Evolutionary conservation across 1,140 invertebrate species (phyloP).

Genomic region (Drosophila gunungcola): DNA sequence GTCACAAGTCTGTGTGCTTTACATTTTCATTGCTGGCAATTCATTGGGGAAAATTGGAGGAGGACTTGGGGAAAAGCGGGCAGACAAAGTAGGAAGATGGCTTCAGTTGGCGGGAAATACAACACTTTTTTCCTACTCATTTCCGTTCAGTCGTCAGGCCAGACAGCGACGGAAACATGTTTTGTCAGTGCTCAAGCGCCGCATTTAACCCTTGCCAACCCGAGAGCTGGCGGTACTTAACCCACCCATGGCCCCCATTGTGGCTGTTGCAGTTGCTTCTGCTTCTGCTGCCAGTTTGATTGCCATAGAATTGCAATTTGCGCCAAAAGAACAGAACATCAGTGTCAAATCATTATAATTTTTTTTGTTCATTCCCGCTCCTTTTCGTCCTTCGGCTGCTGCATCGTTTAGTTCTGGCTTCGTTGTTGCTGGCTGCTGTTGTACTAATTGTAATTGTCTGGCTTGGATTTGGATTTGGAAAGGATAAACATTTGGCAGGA

Average conservation of each 20-base stretch:
- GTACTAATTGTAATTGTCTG: constrained; percentile 54
- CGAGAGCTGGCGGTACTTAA: not conserved
- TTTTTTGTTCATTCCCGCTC: constrained; percentile 46
- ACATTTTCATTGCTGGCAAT: constrained; percentile 79
- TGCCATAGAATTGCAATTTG: constrained; percentile 82
- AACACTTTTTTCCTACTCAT: constrained; percentile 70
- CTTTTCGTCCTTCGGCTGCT: constrained; percentile 3
- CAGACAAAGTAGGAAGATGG: not conserved
- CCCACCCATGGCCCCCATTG: constrained; percentile 10
- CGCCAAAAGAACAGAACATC: constrained; percentile 79
- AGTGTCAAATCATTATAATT: constrained; percentile 83
- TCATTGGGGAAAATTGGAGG: constrained; percentile 36
- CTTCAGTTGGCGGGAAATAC: constrained; percentile 41
- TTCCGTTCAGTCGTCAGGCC: constrained; percentile 46
- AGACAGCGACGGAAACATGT: constrained; percentile 73
- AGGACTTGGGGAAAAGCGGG: not conserved
- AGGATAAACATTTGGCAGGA: constrained; percentile 37
- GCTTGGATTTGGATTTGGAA: constrained; percentile 29
- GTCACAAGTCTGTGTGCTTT: constrained; percentile 55
- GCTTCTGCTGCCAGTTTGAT: constrained; percentile 68
- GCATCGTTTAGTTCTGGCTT: constrained; percentile 38
- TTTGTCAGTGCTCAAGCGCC: constrained; percentile 77
- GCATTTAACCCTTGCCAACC: constrained; percentile 70
- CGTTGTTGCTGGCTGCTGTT: constrained; percentile 42
- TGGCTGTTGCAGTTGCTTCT: constrained; percentile 40